Conservation (phyloP, 2,797 vertebrate genomes). For the Lepilemur ruficaudatus region DNA sequence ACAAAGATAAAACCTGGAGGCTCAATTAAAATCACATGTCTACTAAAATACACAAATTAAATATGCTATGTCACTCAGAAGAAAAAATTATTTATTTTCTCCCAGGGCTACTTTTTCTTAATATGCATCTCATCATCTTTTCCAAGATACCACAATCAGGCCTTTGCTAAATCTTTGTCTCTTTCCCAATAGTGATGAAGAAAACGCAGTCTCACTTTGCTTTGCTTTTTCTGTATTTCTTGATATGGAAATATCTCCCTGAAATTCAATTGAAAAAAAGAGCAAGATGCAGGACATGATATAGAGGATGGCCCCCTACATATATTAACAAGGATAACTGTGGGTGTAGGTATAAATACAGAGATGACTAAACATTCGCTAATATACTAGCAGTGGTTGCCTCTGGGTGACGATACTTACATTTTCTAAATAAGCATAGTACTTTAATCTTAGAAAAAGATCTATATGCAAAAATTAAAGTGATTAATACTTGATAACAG, state of each 20-base stretch:
- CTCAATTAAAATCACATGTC: slow-evolving; percentile 27
- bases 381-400: neutral
- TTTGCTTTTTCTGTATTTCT: slow-evolving; percentile 20
- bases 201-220: neutral
- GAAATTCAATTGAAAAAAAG: neutral
- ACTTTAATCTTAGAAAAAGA: neutral
- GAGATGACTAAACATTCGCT: neutral
- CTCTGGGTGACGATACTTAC: neutral
- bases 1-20: neutral
- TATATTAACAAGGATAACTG: neutral
- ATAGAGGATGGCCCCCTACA: neutral
- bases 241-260: neutral
- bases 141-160: neutral
- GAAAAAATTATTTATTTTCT: neutral
- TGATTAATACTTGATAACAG: neutral
- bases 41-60: neutral
- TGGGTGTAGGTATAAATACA: neutral
- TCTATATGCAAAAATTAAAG: neutral
- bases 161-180: neutral
- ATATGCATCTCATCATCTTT: neutral
- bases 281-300: neutral
- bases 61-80: neutral
- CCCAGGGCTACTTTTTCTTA: neutral
- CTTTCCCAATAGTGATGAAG: neutral
- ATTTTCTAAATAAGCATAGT: neutral